Percentiles rank a stretch among this genome's conserved stretches.
Conservation (phyloP, 1,140 invertebrate genomes). For the Melipona quadrifasciata region DNA sequence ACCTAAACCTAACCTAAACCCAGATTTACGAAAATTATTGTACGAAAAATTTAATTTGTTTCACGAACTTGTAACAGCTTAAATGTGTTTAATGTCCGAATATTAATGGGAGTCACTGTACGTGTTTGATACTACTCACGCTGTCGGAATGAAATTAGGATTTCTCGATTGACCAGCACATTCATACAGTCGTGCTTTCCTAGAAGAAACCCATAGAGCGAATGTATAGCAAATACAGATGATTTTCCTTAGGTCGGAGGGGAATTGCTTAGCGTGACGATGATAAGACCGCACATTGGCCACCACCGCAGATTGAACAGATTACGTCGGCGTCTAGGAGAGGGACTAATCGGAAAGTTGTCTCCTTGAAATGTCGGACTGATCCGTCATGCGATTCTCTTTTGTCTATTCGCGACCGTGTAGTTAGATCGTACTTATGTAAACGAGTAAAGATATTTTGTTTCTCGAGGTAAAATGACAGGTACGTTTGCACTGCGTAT, state of each 20-base stretch:
- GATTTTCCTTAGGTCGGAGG: background rate
- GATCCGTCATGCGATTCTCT: constrained; percentile 47
- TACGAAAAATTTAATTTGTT: too few relatives aligned
- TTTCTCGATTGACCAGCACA: constrained; percentile 1
- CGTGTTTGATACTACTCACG: background rate
- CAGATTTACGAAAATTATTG: too few relatives aligned
- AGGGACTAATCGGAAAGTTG: constrained; percentile 35
- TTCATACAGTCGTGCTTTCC: background rate
- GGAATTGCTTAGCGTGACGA: constrained; percentile 21
- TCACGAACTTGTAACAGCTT: too few relatives aligned
- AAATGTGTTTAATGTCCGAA: background rate
- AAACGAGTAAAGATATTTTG: constrained; percentile 43
- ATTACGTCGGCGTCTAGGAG: constrained; percentile 13
- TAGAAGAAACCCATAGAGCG: too few relatives aligned
- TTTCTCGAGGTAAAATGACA: background rate
- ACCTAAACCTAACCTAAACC: too few relatives aligned
- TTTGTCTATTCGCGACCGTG: constrained; percentile 32
- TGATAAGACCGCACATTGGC: constrained; percentile 29
- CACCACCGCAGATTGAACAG: background rate
- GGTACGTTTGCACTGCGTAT: background rate
- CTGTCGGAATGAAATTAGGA: background rate
- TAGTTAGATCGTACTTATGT: constrained; percentile 33
- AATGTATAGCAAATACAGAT: too few relatives aligned
- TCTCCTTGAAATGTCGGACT: constrained; percentile 51
- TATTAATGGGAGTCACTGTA: background rate